phyloP scores from a whole-genome alignment of 1,140 invertebrate species.

The Hypothenemus hampei region DNA sequence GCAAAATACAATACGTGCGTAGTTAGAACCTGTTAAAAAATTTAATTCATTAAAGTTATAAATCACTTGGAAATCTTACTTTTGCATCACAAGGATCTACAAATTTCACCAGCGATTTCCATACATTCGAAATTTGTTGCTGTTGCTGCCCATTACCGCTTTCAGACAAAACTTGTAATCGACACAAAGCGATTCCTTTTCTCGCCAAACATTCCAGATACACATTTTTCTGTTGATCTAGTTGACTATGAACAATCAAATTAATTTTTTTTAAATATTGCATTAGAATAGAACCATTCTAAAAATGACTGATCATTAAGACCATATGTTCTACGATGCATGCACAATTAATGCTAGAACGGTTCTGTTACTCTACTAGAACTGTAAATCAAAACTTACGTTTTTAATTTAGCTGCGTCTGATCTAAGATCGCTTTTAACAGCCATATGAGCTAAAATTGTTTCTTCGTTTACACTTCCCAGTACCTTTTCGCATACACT shows the following conservation, averaged over 20 bases:
- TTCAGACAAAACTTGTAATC: constrained; percentile 52
- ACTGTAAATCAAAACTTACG: constrained; percentile 48
- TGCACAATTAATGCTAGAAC: too few species aligned
- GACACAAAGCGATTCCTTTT: constrained; percentile 67
- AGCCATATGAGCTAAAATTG: constrained; percentile 52
- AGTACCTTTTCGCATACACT: constrained; percentile 63
- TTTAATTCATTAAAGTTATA: not conserved
- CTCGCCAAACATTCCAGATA: constrained; percentile 73
- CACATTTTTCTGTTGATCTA: constrained; percentile 76
- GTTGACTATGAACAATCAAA: constrained; percentile 52
- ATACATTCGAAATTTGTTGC: constrained; percentile 59
- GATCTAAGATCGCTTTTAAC: constrained; percentile 71
- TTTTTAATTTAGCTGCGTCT: constrained; percentile 75
- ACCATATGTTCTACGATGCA: too few species aligned
- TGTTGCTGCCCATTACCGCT: constrained; percentile 43
- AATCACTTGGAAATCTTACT: constrained; percentile 48
- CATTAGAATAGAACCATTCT: too few species aligned
- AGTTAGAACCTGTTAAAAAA: constrained; percentile 29
- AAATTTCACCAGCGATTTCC: constrained; percentile 71
- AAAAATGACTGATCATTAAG: too few species aligned
- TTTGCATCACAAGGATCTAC: constrained; percentile 72
- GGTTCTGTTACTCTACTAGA: too few species aligned
- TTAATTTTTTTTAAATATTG: not conserved
- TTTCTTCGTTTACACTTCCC: constrained; percentile 66
- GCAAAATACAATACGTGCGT: constrained; percentile 65